Evolutionary conservation across 1,140 invertebrate genomes (phyloP).

Genomic region (Nymphalis io): DNA sequence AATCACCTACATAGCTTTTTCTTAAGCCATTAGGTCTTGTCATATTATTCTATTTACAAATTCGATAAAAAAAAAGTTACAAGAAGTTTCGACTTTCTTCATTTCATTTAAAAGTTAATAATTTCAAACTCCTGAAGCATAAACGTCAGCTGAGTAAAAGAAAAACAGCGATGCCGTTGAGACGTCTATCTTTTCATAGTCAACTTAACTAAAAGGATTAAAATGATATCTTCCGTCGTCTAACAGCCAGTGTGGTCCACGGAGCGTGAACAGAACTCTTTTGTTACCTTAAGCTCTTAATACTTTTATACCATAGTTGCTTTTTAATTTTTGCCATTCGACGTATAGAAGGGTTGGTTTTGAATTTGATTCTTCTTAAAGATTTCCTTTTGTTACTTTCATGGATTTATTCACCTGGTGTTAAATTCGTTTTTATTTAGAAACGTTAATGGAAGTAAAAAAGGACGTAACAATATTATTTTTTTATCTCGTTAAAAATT

Average conservation of each 20-base stretch:
- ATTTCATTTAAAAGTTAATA: slow-evolving; percentile 33
- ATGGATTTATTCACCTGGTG: slow-evolving; percentile 59
- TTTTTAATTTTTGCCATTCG: slow-evolving; percentile 75
- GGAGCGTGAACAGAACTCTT: slow-evolving; percentile 71
- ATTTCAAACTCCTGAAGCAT: slow-evolving; percentile 30
- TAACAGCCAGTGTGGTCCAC: slow-evolving; percentile 75
- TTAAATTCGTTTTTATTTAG: slow-evolving; percentile 60
- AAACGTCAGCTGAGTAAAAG: slow-evolving; percentile 41
- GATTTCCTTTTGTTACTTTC: slow-evolving; percentile 57
- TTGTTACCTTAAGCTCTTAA: slow-evolving; percentile 79
- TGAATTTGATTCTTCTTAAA: slow-evolving; percentile 70
- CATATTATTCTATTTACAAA: background rate
- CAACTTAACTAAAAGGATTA: slow-evolving; percentile 80
- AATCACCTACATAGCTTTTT: too few relatives aligned
- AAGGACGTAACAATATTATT: slow-evolving; percentile 40
- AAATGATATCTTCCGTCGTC: slow-evolving; percentile 77
- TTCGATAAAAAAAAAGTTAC: background rate
- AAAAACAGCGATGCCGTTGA: slow-evolving; percentile 60
- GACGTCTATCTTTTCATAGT: slow-evolving; percentile 74
- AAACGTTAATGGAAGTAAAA: slow-evolving; percentile 42
- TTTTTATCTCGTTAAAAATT: slow-evolving; percentile 35
- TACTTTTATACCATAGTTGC: slow-evolving; percentile 74
- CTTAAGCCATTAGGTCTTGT: background rate
- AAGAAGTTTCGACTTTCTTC: background rate
- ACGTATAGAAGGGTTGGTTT: slow-evolving; percentile 71